Percentiles rank a stretch among this genome's conserved stretches.
These are phyloP conservation scores for Idaea aversata DNA, from an alignment of 2,888 invertebrate species.

Conservation along the genomic window DNA sequence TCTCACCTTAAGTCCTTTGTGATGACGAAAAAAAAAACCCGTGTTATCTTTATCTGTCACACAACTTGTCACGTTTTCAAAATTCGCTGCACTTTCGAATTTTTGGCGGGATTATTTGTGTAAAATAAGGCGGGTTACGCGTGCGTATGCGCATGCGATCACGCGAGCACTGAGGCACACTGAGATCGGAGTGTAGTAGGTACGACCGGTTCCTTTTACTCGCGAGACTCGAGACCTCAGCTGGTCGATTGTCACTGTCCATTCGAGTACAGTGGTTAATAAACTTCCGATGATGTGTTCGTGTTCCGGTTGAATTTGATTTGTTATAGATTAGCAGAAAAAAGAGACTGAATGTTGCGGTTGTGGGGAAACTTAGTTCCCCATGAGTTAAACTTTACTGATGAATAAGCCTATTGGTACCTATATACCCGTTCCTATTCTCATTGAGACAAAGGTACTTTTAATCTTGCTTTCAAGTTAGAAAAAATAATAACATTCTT, in stretches of 20 bases:
- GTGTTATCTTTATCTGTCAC: constrained; percentile 40
- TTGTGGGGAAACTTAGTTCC: constrained; percentile 15
- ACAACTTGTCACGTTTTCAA: constrained; percentile 48
- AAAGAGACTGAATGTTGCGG: constrained; percentile 11
- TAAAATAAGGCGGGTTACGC: constrained; percentile 32
- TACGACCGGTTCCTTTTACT: constrained; percentile 60
- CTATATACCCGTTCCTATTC: background rate
- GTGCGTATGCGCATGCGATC: constrained; percentile 48
- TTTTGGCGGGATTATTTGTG: constrained; percentile 50
- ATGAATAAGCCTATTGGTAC: background rate
- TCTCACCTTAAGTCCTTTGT: constrained; percentile 54
- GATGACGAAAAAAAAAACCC: constrained; percentile 38
- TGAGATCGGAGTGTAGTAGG: constrained; percentile 19
- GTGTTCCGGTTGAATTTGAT: constrained; percentile 59
- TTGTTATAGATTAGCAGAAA: constrained; percentile 15
- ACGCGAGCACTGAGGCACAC: constrained; percentile 62
- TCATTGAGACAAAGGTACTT: too few species aligned
- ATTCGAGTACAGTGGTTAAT: constrained; percentile 38
- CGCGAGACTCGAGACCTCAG: constrained; percentile 40
- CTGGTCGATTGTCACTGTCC: constrained; percentile 49
- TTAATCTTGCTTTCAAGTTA: too few species aligned
- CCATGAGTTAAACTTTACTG: background rate
- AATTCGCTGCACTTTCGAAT: constrained; percentile 37
- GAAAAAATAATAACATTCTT: background rate
- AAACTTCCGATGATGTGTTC: constrained; percentile 68